Percentiles rank a stretch among this genome's conserved stretches.
Conservation (phyloP, 2,113 vertebrate genomes). For the cat (Felis catus) region DNA sequence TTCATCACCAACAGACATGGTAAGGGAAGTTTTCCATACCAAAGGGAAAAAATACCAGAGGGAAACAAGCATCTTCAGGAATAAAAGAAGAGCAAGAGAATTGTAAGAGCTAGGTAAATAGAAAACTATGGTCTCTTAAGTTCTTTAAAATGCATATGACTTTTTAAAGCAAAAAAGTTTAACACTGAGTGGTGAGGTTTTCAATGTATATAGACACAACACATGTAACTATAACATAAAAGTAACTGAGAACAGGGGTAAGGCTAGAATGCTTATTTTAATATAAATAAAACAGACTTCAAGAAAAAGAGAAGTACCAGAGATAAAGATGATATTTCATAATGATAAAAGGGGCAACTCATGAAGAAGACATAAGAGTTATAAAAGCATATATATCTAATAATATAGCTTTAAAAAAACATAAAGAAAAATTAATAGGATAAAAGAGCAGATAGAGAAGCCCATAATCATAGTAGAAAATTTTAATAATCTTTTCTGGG, state of each 20-base stretch:
- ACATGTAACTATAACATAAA: background rate
- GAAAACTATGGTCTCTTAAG: background rate
- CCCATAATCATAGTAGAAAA: background rate
- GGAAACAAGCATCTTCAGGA: background rate
- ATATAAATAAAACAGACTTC: background rate
- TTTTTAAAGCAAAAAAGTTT: background rate
- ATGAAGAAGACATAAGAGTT: background rate
- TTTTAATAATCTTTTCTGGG: background rate
- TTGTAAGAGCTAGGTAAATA: background rate
- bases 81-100: background rate
- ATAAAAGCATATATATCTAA: background rate
- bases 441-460: background rate
- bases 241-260: background rate
- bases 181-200: background rate
- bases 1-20: background rate
- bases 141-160: background rate
- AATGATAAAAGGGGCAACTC: background rate
- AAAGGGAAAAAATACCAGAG: background rate
- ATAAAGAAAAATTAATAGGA: constrained; percentile 6
- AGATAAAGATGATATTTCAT: background rate
- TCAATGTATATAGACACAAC: background rate
- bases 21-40: background rate
- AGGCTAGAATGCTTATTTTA: background rate
- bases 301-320: constrained; percentile 5
- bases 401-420: background rate